phyloP scores from a whole-genome alignment of 2,113 vertebrate species.

The Coracopsis vasa region DNA sequence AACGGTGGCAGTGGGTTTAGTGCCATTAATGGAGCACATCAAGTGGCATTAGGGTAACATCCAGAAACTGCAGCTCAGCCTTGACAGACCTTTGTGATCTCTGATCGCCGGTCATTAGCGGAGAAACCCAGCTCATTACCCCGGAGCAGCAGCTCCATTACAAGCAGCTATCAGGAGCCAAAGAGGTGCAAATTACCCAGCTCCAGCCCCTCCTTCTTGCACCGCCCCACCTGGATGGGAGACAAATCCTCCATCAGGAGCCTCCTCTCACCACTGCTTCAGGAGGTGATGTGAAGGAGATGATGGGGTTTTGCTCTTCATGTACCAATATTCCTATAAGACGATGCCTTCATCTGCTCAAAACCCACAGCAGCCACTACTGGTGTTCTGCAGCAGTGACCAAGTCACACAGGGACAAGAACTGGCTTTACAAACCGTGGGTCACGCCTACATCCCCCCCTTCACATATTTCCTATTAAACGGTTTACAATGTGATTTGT shows the following conservation, averaged over 20 bases:
- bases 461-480: background rate
- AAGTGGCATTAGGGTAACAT: background rate
- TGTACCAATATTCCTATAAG: background rate
- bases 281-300: background rate
- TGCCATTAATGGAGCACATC: background rate
- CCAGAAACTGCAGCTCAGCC: background rate
- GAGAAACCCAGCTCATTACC: background rate
- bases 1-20: background rate
- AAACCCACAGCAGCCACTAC: rapidly evolving
- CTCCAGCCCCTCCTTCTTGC: background rate
- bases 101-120: background rate
- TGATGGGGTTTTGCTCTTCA: background rate
- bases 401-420: background rate
- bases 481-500: background rate
- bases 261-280: background rate
- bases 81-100: background rate
- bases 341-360: background rate
- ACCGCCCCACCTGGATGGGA: background rate
- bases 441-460: background rate
- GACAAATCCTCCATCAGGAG: background rate
- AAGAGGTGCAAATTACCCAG: background rate
- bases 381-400: background rate
- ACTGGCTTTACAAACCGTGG: background rate
- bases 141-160: background rate
- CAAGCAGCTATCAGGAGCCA: background rate